A percentile compares a stretch with the other conserved stretches of the same genome.
Conservation (phyloP, 2,888 invertebrate genomes). For the Thecocarcelia acutangulata region DNA sequence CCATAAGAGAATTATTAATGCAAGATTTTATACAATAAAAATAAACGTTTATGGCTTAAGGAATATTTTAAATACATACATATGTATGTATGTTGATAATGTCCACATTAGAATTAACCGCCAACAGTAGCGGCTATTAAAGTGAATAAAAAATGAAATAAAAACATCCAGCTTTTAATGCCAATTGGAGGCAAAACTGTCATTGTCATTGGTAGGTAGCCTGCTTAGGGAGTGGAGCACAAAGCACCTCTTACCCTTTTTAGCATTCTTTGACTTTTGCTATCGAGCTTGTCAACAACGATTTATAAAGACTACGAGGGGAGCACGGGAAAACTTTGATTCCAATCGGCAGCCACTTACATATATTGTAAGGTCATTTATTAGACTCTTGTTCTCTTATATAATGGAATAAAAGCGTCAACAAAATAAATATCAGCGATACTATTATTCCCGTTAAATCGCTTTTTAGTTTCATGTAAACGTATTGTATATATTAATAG, state of each 20-base stretch:
- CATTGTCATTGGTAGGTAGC: no score
- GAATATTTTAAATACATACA: no score
- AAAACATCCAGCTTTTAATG: slow-evolving; percentile 1
- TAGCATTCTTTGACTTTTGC: slow-evolving; percentile 7
- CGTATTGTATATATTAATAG: no score
- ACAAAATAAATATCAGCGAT: no score
- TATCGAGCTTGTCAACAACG: slow-evolving; percentile 63
- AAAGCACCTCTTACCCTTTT: slow-evolving; percentile 36
- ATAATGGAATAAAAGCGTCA: no score
- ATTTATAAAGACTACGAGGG: slow-evolving; percentile 59
- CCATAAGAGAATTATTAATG: slow-evolving; percentile 50
- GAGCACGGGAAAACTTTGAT: neutral
- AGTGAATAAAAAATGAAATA: neutral
- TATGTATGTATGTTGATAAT: slow-evolving; percentile 49
- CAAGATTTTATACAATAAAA: slow-evolving; percentile 51
- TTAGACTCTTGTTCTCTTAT: no score
- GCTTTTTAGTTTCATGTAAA: no score
- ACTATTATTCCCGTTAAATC: no score
- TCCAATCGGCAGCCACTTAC: no score
- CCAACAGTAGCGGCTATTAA: slow-evolving; percentile 31
- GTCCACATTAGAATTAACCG: slow-evolving; percentile 57
- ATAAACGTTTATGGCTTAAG: slow-evolving; percentile 49
- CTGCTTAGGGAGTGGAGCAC: slow-evolving; percentile 34
- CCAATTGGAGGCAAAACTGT: neutral
- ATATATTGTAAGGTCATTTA: no score